Percentiles rank a stretch among this genome's conserved stretches.
Evolutionary conservation across 2,888 invertebrate species (phyloP).

Genomic region (Apamea epomidion): DNA sequence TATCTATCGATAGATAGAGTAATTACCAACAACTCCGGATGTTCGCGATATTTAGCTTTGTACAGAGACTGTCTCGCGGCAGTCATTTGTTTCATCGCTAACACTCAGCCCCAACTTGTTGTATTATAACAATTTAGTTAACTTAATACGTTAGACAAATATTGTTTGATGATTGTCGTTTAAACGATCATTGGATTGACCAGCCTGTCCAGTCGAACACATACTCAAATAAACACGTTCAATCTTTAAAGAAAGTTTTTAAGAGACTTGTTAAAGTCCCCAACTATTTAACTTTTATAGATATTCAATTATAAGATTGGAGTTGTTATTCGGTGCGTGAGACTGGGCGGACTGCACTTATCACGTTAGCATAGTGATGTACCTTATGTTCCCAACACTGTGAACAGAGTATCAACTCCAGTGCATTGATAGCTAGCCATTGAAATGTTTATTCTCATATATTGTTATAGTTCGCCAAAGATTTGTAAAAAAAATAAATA

Average conservation of each 20-base stretch:
- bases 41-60: slow-evolving; percentile 53
- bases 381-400: slow-evolving; percentile 59
- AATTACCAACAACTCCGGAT: slow-evolving; percentile 49
- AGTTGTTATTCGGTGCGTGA: slow-evolving; percentile 46
- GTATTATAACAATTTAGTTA: slow-evolving; percentile 65
- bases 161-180: slow-evolving; percentile 65
- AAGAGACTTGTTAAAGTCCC: slow-evolving; percentile 50
- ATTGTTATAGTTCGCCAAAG: slow-evolving; percentile 89
- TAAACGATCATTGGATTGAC: slow-evolving; percentile 47
- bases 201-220: slow-evolving; percentile 53
- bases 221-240: slow-evolving; percentile 22
- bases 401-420: slow-evolving; percentile 61
- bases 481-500: slow-evolving; percentile 83
- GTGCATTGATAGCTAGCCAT: slow-evolving; percentile 72
- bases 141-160: slow-evolving; percentile 64
- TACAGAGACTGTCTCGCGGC: slow-evolving; percentile 49
- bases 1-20: slow-evolving; percentile 51
- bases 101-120: slow-evolving; percentile 62
- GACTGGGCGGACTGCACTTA: slow-evolving; percentile 42
- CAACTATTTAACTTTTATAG: slow-evolving; percentile 60
- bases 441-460: slow-evolving; percentile 80
- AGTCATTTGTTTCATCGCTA: slow-evolving; percentile 55
- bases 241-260: slow-evolving; percentile 48
- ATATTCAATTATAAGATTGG: slow-evolving; percentile 53
- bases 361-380: slow-evolving; percentile 40